Evolutionary conservation across 2,113 vertebrate genomes (phyloP), one percentile per base, ranked within the genome.

Genomic region (Daubentonia madagascariensis): DNA sequence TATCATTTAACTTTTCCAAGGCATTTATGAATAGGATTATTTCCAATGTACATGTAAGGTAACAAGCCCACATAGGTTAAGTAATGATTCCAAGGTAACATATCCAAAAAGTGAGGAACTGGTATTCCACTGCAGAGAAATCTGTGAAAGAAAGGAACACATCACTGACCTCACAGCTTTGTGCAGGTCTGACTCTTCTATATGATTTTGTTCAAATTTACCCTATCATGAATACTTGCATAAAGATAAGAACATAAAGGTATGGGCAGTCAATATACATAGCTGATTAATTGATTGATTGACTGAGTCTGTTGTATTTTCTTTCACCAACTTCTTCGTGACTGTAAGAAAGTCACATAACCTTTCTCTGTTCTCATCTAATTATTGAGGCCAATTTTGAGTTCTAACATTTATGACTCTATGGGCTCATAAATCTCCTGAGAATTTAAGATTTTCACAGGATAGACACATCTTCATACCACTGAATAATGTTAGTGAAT

Each of bases 401-500:
- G 7, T 61, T 54, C 12, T 43, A 88, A 37, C 73, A 73, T 92
- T 92, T 85, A 50, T 85, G 68, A 37, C 11, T 68, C 40, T 89
- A 32, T 37, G 10, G 14, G 43, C 22, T 75, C 40, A 79, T 54
- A 84, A 73, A 85, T 87, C 11, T 94, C 48, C 35, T 63, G 37
- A 92, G 25, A 59, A 92, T 76, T 94, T 88, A 35, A 92, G 83
- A 30, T 70, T 86, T 89, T 92, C 35, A 68, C 73, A 57, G 25
- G 76, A 76, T 61, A 52, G 91, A 50, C 25, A 95, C 6, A 13
- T 68, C 30, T 84, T 85, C 61, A 68, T 37, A 81, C 63, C 35
- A 95, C 23, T 95, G 85, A 90, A 76, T 85, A 97, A 94, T 97
- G 97, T 84, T 92, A 45, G 88, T 95, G 50, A 97, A 37, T 93